Evolutionary conservation across 2,888 invertebrate species (phyloP).

Genomic region (Dexiosoma caninum): DNA sequence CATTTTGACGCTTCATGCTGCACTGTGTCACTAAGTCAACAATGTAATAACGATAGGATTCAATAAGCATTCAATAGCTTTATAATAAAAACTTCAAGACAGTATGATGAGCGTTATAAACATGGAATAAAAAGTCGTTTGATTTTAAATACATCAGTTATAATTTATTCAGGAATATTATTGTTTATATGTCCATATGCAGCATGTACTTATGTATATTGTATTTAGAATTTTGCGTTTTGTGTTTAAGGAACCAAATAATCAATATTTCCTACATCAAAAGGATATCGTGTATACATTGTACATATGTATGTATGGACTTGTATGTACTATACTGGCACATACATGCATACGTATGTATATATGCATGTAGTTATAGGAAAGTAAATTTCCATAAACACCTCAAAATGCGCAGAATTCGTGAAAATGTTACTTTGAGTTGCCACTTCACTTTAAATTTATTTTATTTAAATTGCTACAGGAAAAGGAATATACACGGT

Average conservation of each 20-base stretch:
- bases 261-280: slow-evolving; percentile 38
- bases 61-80: slow-evolving; percentile 69
- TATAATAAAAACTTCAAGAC: slow-evolving; percentile 22
- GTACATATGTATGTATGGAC: no score
- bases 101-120: not conserved
- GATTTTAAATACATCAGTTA: slow-evolving; percentile 31
- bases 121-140: slow-evolving; percentile 21
- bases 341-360: no score
- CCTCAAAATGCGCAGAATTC: slow-evolving; percentile 30
- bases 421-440: not conserved
- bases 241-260: slow-evolving; percentile 22
- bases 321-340: no score
- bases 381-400: not conserved
- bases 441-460: not conserved
- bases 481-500: no score
- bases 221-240: not conserved
- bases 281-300: no score
- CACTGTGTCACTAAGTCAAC: slow-evolving; percentile 73
- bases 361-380: not conserved
- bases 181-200: not conserved
- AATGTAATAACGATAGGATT: slow-evolving; percentile 69
- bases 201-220: not conserved
- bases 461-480: not conserved
- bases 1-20: slow-evolving; percentile 88
- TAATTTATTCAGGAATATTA: not conserved